These are phyloP conservation scores for Chaenocephalus aceratus DNA, from an alignment of 2,113 vertebrate species.

Conservation along the genomic window DNA sequence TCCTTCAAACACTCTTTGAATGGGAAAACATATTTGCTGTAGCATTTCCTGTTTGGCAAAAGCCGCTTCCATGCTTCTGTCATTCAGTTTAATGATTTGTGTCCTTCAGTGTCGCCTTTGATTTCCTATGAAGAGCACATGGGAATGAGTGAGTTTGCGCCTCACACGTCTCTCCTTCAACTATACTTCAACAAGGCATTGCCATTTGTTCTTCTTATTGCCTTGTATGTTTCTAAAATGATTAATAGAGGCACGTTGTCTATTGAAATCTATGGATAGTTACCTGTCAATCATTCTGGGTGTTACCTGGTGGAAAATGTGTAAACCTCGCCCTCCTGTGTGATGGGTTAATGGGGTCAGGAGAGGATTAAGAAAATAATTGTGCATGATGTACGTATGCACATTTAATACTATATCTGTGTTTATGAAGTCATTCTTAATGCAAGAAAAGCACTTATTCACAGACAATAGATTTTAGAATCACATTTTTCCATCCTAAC, in stretches of 20 bases:
- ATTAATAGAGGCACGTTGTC: neutral
- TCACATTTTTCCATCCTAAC: neutral
- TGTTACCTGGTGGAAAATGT: too few species aligned
- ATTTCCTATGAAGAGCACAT: conserved; percentile 1
- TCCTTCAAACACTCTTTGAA: conserved; percentile 20
- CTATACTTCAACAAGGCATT: neutral
- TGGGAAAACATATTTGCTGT: conserved; percentile 32
- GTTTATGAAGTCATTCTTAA: neutral
- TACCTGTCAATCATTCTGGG: too few species aligned
- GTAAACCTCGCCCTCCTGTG: too few species aligned
- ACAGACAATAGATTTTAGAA: neutral
- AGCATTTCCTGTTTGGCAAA: conserved; percentile 55
- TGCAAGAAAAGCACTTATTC: neutral
- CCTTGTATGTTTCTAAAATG: conserved; percentile 1
- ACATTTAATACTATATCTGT: too few species aligned
- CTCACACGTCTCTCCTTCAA: neutral
- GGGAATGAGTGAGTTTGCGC: neutral
- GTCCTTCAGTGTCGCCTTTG: conserved; percentile 35
- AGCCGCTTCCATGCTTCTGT: conserved; percentile 24
- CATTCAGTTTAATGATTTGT: conserved; percentile 38
- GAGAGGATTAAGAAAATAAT: neutral
- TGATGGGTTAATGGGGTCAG: too few species aligned
- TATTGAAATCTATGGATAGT: too few species aligned
- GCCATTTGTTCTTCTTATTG: neutral
- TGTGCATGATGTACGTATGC: neutral